A percentile compares a stretch with the other conserved stretches of the same genome.
These are phyloP conservation scores for Scleropages formosus DNA, from an alignment of 2,797 vertebrate species.

Conservation along the genomic window DNA sequence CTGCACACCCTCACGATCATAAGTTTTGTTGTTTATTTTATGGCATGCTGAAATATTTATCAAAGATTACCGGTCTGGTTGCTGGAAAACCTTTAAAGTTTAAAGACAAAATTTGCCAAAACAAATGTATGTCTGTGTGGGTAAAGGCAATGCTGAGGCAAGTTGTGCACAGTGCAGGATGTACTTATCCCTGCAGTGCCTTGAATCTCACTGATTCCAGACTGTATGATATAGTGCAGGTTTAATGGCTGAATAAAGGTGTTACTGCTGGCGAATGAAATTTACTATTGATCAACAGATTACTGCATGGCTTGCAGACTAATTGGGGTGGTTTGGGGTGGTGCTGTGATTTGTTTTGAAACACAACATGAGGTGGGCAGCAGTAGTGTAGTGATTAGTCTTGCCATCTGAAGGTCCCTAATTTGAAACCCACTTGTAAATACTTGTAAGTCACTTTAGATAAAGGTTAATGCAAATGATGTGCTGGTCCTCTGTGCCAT, in stretches of 20 bases:
- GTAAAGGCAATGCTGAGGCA: neutral
- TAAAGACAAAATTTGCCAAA: neutral
- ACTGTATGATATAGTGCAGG: neutral
- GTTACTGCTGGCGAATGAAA: neutral
- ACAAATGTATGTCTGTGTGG: neutral
- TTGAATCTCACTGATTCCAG: neutral
- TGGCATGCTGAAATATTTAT: too few species aligned
- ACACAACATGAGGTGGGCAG: neutral
- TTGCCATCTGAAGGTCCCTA: neutral
- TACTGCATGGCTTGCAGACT: neutral
- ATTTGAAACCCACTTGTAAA: too few species aligned
- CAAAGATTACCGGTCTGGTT: neutral
- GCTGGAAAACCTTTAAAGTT: neutral
- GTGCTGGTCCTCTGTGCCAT: neutral
- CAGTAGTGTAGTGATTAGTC: neutral
- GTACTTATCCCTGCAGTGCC: neutral
- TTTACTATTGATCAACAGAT: slow-evolving; percentile 16
- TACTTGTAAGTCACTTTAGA: too few species aligned
- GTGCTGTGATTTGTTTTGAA: neutral
- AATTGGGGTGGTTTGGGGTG: neutral
- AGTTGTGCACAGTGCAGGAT: neutral
- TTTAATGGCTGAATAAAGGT: slow-evolving; percentile 13
- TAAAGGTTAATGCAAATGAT: neutral
- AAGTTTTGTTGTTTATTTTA: too few species aligned
- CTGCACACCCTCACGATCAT: too few species aligned